Evolutionary conservation across 2,888 invertebrate genomes (phyloP).

Genomic region (Rugalucina vietnamica): DNA sequence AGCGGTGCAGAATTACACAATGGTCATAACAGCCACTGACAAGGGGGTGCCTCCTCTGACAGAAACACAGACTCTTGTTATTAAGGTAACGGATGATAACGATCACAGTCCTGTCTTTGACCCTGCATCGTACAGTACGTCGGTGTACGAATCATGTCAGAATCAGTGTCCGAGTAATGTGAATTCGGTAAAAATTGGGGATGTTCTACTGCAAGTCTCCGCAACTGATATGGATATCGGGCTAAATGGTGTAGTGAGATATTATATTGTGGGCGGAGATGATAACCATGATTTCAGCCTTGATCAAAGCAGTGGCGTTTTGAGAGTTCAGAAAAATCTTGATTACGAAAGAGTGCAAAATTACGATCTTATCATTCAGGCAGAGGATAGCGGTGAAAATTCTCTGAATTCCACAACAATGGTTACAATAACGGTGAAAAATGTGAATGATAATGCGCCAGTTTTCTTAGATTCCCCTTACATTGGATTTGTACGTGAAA

Average conservation of each 20-base stretch:
- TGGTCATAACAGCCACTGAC: slow-evolving; percentile 77
- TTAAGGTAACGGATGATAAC: slow-evolving; percentile 76
- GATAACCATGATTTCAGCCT: slow-evolving; percentile 83
- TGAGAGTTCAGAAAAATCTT: slow-evolving; percentile 95
- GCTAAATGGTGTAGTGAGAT: slow-evolving; percentile 95
- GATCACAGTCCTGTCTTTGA: slow-evolving; percentile 85
- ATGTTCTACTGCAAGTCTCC: slow-evolving; percentile 91
- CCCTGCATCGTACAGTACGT: slow-evolving; percentile 89
- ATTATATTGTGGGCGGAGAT: slow-evolving; percentile 94
- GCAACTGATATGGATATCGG: slow-evolving; percentile 89
- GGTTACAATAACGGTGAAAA: slow-evolving; percentile 92
- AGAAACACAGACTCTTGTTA: slow-evolving; percentile 57
- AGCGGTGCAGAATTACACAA: slow-evolving; percentile 68
- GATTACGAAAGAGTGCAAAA: slow-evolving; percentile 95
- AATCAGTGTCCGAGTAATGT: too few species aligned
- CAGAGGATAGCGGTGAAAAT: slow-evolving; percentile 87
- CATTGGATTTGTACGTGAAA: slow-evolving; percentile 95
- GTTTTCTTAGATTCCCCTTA: slow-evolving; percentile 97
- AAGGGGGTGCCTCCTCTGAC: slow-evolving; percentile 70
- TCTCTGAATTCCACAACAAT: slow-evolving; percentile 88
- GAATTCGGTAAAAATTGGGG: slow-evolving; percentile 97
- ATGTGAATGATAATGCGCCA: slow-evolving; percentile 97
- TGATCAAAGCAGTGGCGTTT: slow-evolving; percentile 93
- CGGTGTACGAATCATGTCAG: slow-evolving; percentile 93
- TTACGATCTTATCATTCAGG: slow-evolving; percentile 92